phyloP scores from a whole-genome alignment of 2,797 vertebrate genomes.

The Silurus lanzhouensis region DNA sequence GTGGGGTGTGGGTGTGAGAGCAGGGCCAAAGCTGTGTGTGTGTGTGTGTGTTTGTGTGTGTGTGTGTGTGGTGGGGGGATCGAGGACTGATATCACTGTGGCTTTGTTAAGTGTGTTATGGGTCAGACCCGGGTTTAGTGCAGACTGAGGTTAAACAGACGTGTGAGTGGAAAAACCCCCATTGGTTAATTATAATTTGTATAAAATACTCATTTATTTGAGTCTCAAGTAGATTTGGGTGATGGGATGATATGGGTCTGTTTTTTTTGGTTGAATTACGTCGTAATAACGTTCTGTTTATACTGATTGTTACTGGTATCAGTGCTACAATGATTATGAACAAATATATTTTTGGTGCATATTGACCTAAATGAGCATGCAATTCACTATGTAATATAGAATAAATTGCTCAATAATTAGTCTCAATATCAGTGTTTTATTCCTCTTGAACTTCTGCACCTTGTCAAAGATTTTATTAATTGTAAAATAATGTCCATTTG shows the following conservation, averaged over 20 bases:
- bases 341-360: neutral
- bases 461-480: neutral
- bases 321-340: neutral
- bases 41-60: neutral
- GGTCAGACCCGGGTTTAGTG: slow-evolving; percentile 12
- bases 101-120: slow-evolving; percentile 29
- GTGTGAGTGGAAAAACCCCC: neutral
- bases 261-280: neutral
- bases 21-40: slow-evolving; percentile 5
- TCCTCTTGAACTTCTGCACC: neutral
- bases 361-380: no score
- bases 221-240: neutral
- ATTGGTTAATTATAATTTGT: neutral
- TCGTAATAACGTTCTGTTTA: neutral
- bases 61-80: slow-evolving; percentile 6
- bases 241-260: neutral
- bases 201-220: neutral
- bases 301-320: neutral
- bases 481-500: no score
- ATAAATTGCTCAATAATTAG: neutral
- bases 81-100: slow-evolving; percentile 27
- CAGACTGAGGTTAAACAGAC: slow-evolving; percentile 24
- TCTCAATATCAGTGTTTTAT: neutral
- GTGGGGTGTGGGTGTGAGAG: neutral
- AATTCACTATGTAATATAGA: neutral